Base-by-base conservation (phyloP, 2,888 invertebrate species). In the Cepaea hortensis region DNA sequence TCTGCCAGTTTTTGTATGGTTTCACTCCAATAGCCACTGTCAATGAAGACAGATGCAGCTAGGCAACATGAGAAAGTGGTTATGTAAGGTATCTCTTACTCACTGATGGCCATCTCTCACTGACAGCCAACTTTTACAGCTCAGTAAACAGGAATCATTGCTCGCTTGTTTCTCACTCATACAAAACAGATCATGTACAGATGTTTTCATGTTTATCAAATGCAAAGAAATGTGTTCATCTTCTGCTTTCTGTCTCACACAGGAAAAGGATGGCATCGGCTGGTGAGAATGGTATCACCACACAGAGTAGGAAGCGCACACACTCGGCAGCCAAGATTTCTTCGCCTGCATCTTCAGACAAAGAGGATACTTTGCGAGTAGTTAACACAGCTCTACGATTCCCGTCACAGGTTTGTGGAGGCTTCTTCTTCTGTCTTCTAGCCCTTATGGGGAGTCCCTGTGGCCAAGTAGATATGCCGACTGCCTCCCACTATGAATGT, bases 231-330 rank as follows among this genome's bases (percentile, higher is more conserved):
- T 15, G 6, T n/a, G 55, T 76, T 55, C 7, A 48, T 50, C 15
- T 48, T 3, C 23, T 46, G 46, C 15, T 50, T 13, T 65, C 0
- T 80, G 4, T 80, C 46, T 65, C 46, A 7, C 80, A 50, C 82
- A 82, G 82, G 35, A n/a, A 5, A 62, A 76, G 65, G 20, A 85
- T 85, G 85, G 85, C 85, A 15, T 79, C 70, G n/a, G 85, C 77
- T 70, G 85, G 79, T 50, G 85, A 85, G 9, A 85, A 79, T 72
- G 68, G 68, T 15, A 65, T 76, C 5, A 20, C 55, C n/a, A 70
- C 70, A 18, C n/a, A 23, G 2, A 85, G 85, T 23, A 35, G 85
- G 50, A 85, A 85, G 70, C 68, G 85, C 6, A 65, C 79, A 35
- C 85, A 85, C 55, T 13, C 65, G 35, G 20, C 75, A 23, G n/a